phyloP scores from a whole-genome alignment of 2,797 vertebrate species.

The Eptatretus atami region DNA sequence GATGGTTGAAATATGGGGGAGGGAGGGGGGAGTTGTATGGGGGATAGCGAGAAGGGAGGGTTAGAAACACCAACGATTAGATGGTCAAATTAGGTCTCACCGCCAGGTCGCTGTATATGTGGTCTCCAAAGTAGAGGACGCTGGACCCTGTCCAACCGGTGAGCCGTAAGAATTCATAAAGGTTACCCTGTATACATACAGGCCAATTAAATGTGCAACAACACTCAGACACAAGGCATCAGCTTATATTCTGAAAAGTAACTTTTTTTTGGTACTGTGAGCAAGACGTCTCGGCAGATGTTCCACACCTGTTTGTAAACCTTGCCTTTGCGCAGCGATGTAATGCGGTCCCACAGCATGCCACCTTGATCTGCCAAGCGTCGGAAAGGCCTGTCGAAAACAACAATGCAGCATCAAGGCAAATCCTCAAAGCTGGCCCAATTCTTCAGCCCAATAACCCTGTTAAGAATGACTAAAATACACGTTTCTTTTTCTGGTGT shows the following conservation, averaged over 20 bases:
- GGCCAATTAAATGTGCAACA: too few relatives aligned
- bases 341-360: conserved; percentile 78
- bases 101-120: conserved; percentile 96
- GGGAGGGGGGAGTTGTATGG: background rate
- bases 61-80: background rate
- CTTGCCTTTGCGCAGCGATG: conserved; percentile 63
- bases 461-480: too few relatives aligned
- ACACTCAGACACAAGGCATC: too few relatives aligned
- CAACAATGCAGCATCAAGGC: background rate
- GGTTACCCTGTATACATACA: conserved; percentile 33
- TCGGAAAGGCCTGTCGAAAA: conserved; percentile 41
- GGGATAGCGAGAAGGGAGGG: background rate
- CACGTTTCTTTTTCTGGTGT: too few relatives aligned
- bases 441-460: background rate
- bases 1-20: background rate
- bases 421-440: background rate
- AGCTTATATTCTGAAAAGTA: too few relatives aligned
- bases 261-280: too few relatives aligned
- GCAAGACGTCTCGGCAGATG: background rate
- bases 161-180: conserved; percentile 87
- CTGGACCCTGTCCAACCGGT: conserved; percentile 89
- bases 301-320: conserved; percentile 81
- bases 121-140: conserved; percentile 93
- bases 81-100: conserved; percentile 20
- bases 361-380: conserved; percentile 62